Base-by-base conservation (phyloP, 2,113 vertebrate species). In the Centrocercus urophasianus region DNA sequence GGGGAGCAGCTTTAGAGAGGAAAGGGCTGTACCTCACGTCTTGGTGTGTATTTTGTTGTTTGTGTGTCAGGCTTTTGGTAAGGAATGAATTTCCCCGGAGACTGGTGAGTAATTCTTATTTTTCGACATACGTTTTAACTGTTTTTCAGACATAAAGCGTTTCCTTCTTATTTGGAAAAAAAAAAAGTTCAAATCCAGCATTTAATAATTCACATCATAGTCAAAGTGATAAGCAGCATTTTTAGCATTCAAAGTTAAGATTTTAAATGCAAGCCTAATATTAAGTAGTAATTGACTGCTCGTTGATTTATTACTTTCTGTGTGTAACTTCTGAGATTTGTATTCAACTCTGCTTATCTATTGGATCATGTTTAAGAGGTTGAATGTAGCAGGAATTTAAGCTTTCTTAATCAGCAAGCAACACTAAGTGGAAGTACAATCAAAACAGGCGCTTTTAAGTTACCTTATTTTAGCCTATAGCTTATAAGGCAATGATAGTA, bases 31-130 rank as follows among this genome's bases (percentile, higher is more conserved):
- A 67, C 85, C 76, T 96, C 45, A 3, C 63, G 56, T 76, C 77
- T 32, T 61, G 69, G 13, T 3, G 7, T 79, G 70, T 7, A 48
- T 60, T 66, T 72, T 85, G 38, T 43, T 91, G 16, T 89, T 56
- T 87, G 12, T 70, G 27, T 60, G 65, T 95, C 60, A 73, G 40
- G 82, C 57, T 82, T 87, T 88, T 79, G 86, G n/a, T 71, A 78
- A 87, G 83, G 84, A 95, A 86, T 92, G 73, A 47, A 63, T 93
- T 88, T 83, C 73, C 83, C 77, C 4, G 70, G 90, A 96, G 94
- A 43, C 74, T 77, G 97, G 98, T 98, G 92, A 98, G 98, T 97
- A 92, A 93, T 86, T 91, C 83, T 94, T 93, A 56, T 43, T 67
- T 81, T 90, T 88, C 87, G 40, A 54, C 32, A 8, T 2, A 21